These are phyloP conservation scores for Eira barbara DNA, from an alignment of 2,113 vertebrate species.

Conservation along the genomic window DNA sequence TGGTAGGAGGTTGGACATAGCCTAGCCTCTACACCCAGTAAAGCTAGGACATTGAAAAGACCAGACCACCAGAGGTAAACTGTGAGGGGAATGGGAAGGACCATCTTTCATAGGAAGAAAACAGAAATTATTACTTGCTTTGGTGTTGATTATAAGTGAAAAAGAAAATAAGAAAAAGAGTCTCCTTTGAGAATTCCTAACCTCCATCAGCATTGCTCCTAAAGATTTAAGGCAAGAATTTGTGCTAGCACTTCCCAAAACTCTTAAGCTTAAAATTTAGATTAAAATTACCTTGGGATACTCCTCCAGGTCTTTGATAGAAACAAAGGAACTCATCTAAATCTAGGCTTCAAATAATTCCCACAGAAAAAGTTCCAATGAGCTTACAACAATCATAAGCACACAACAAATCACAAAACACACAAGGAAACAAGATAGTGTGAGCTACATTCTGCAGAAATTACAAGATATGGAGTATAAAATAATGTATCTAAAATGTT, in stretches of 20 bases:
- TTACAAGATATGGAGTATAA: background rate
- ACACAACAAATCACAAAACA: background rate
- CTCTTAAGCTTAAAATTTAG: background rate
- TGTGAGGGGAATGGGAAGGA: background rate
- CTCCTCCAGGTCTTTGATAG: background rate
- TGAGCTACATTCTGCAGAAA: background rate
- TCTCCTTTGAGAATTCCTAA: background rate
- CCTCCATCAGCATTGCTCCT: background rate
- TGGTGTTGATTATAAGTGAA: background rate
- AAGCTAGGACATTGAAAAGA: background rate
- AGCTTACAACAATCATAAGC: background rate
- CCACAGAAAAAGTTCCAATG: background rate
- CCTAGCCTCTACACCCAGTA: background rate
- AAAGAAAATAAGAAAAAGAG: background rate
- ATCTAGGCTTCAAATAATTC: background rate
- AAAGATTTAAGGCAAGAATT: background rate
- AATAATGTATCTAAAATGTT: background rate
- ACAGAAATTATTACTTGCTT: background rate
- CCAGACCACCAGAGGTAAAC: background rate
- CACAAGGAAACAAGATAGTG: background rate
- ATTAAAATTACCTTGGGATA: background rate
- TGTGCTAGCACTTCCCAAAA: background rate
- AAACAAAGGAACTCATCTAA: background rate
- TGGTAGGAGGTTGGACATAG: background rate
- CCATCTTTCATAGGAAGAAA: background rate